Percentiles rank a stretch among this genome's conserved stretches.
phyloP scores from a whole-genome alignment of 2,113 vertebrate genomes.

The Atlantisia rogersi region DNA sequence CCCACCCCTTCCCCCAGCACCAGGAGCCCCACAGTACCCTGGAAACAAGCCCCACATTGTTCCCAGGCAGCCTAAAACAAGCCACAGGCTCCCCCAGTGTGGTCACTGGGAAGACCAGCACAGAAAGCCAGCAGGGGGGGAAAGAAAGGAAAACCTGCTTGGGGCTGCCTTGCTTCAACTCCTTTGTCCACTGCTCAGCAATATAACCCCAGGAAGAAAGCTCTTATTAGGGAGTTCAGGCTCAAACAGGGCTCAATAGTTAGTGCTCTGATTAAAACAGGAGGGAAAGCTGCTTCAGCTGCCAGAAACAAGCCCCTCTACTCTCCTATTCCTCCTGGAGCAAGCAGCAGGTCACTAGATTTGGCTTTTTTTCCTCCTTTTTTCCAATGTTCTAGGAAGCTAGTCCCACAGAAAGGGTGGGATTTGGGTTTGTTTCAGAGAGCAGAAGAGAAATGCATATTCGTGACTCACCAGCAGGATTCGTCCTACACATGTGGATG shows the following conservation, averaged over 20 bases:
- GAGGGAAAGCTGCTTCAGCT: neutral
- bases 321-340: neutral
- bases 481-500: accelerated
- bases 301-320: neutral
- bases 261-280: neutral
- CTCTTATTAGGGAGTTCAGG: neutral
- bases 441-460: accelerated
- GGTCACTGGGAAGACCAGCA: neutral
- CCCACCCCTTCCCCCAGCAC: neutral
- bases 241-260: neutral
- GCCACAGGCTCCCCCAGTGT: neutral
- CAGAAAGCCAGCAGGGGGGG: neutral
- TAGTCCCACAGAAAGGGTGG: neutral
- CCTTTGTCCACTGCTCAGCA: neutral
- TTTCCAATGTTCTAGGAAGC: neutral
- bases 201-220: neutral
- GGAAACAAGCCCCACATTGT: neutral
- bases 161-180: neutral
- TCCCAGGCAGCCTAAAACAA: neutral
- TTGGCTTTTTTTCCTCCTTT: too few relatives aligned
- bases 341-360: neutral
- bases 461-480: slow-evolving; percentile 35
- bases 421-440: neutral
- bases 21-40: accelerated
- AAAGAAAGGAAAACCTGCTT: neutral